Conservation (phyloP, 2,113 vertebrate species). For the Ammodytes marinus region DNA sequence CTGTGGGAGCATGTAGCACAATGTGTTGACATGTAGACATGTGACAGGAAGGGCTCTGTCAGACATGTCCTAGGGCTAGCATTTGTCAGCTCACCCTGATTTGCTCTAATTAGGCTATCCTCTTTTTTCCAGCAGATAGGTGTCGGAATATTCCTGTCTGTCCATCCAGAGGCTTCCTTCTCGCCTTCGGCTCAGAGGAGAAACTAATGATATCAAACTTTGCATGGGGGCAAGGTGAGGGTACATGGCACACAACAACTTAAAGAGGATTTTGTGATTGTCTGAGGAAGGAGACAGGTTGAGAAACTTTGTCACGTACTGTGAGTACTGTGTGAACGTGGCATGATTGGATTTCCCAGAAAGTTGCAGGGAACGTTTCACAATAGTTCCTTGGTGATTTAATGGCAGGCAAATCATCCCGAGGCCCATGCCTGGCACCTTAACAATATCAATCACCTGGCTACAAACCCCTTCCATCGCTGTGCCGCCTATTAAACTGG, state of each 20-base stretch:
- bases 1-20: conserved; percentile 61
- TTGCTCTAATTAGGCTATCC: conserved; percentile 77
- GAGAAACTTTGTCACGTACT: conserved; percentile 57
- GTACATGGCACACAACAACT: conserved; percentile 25
- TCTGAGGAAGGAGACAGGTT: conserved; percentile 39
- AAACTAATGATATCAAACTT: conserved; percentile 75
- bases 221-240: conserved; percentile 39
- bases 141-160: conserved; percentile 68
- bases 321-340: conserved; percentile 68
- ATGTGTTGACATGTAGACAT: conserved; percentile 78
- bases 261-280: conserved; percentile 7
- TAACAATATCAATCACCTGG: conserved; percentile 70
- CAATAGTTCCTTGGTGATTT: conserved; percentile 67
- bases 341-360: conserved; percentile 67
- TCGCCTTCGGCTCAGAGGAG: conserved; percentile 66
- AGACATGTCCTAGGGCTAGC: conserved; percentile 74
- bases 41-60: conserved; percentile 80
- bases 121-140: conserved; percentile 70
- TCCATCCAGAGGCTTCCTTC: conserved; percentile 57
- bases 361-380: conserved; percentile 60
- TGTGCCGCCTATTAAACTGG: background rate
- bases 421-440: conserved; percentile 62
- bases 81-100: conserved; percentile 77
- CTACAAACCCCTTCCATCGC: conserved; percentile 32
- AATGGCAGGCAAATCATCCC: conserved; percentile 57